Evolutionary conservation across 2,888 invertebrate genomes (phyloP).

Genomic region (Cheilosia scutellata): DNA sequence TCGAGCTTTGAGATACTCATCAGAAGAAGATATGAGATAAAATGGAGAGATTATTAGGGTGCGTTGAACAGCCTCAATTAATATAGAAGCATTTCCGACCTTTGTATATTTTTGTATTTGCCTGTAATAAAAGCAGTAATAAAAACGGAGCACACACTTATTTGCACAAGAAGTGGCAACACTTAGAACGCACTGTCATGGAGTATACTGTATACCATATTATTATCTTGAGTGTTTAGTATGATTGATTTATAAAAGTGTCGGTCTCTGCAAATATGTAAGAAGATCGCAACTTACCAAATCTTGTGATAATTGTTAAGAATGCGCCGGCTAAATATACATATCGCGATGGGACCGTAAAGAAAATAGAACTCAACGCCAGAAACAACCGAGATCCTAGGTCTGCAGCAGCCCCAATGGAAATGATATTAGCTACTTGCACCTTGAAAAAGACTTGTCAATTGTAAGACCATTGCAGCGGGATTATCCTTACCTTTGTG

Average conservation of each 20-base stretch:
- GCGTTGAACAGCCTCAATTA: no score
- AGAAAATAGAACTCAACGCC: slow-evolving; percentile 86
- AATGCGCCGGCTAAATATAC: slow-evolving; percentile 88
- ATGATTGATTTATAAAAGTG: slow-evolving; percentile 35
- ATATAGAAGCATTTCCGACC: no score
- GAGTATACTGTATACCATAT: no score
- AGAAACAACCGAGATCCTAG: slow-evolving; percentile 87
- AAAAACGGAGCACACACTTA: no score
- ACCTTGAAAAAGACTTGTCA: slow-evolving; percentile 81
- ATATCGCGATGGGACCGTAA: slow-evolving; percentile 87
- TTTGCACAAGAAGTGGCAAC: no score
- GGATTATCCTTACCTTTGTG: slow-evolving; percentile 78
- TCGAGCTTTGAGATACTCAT: no score
- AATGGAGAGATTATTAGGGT: no score
- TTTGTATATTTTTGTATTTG: no score
- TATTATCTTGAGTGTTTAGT: background rate
- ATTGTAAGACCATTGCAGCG: background rate
- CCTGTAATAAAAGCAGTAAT: no score
- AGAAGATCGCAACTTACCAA: slow-evolving; percentile 85
- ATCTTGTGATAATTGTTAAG: slow-evolving; percentile 88
- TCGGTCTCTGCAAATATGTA: slow-evolving; percentile 20
- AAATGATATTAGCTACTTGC: slow-evolving; percentile 88
- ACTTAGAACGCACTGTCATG: background rate
- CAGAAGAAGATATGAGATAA: no score
- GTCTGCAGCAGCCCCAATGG: slow-evolving; percentile 89